Conservation (phyloP, 2,113 vertebrate species). For the Erpornis zantholeuca region DNA sequence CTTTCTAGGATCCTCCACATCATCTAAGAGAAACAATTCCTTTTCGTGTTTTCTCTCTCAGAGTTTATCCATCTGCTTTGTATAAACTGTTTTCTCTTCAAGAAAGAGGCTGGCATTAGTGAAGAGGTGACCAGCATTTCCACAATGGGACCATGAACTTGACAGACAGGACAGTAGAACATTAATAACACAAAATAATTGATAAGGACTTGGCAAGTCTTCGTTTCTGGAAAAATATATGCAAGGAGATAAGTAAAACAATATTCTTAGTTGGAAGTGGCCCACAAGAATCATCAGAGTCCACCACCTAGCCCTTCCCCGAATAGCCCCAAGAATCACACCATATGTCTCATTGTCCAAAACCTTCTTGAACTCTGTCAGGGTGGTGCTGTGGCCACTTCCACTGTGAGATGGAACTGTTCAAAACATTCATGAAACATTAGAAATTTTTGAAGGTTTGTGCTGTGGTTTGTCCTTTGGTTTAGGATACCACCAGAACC, state of each 20-base stretch:
- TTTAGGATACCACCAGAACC: background rate
- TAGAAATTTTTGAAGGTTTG: background rate
- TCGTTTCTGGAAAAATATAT: background rate
- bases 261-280: background rate
- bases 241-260: background rate
- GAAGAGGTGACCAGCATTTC: background rate
- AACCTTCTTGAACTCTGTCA: background rate
- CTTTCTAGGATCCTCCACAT: background rate
- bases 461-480: slow-evolving; percentile 6
- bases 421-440: slow-evolving; percentile 5
- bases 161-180: background rate
- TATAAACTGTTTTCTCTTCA: background rate
- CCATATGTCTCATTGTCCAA: background rate
- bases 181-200: background rate
- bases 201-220: background rate
- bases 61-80: background rate
- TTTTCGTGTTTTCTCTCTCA: background rate
- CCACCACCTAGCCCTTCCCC: background rate
- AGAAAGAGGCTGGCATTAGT: background rate
- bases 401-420: background rate
- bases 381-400: background rate
- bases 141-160: background rate
- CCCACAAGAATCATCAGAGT: background rate
- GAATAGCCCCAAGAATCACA: background rate
- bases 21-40: background rate